Evolutionary conservation across 2,797 vertebrate genomes (phyloP).

Genomic region (Eidolon dupreanum): DNA sequence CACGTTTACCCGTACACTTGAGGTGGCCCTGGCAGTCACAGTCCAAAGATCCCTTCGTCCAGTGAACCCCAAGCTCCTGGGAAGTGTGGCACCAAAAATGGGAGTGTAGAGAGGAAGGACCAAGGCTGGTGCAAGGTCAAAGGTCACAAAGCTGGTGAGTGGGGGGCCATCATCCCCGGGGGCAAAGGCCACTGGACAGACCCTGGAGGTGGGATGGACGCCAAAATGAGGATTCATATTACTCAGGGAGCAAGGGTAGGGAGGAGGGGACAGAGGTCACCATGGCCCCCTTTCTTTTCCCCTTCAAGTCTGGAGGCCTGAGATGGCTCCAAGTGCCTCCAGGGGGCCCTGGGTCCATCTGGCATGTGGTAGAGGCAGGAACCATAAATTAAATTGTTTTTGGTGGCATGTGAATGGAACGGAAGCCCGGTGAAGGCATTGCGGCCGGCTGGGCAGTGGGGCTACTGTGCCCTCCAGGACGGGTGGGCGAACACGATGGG

Average conservation of each 20-base stretch:
- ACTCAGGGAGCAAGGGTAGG: background rate
- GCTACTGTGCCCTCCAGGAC: slow-evolving; percentile 85
- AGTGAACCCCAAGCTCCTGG: background rate
- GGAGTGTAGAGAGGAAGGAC: background rate
- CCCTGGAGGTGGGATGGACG: background rate
- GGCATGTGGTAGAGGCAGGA: background rate
- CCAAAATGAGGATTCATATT: background rate
- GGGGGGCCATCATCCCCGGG: background rate
- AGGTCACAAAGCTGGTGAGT: slow-evolving; percentile 69
- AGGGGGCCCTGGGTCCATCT: background rate
- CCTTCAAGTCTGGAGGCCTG: background rate
- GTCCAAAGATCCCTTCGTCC: background rate
- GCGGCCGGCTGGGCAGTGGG: rapidly evolving
- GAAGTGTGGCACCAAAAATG: slow-evolving; percentile 40
- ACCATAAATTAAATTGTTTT: slow-evolving; percentile 29
- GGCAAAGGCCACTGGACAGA: slow-evolving; percentile 64
- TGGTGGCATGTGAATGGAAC: background rate
- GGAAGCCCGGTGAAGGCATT: rapidly evolving
- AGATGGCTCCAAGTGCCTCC: background rate
- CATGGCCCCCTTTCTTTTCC: too few relatives aligned
- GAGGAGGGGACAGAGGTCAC: background rate
- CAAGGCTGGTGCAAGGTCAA: background rate
- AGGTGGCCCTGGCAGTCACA: background rate
- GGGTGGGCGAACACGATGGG: slow-evolving; percentile 92
- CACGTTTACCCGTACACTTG: slow-evolving; percentile 56